Base-by-base conservation (phyloP, 1,140 invertebrate species). In the Oscheius sp. region DNA sequence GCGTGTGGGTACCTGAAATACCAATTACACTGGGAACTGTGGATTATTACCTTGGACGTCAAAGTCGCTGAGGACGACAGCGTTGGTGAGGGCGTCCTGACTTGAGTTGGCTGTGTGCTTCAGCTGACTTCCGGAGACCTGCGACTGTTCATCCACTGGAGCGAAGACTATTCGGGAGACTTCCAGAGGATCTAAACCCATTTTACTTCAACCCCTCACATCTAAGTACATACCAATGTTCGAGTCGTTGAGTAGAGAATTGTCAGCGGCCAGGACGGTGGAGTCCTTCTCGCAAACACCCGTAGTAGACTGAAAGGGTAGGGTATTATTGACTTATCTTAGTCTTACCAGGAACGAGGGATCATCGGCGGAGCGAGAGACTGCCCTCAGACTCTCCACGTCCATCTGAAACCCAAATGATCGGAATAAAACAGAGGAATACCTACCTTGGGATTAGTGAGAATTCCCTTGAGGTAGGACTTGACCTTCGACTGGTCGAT, bases 401-500 rank as follows among this genome's bases (percentile, higher is more conserved):
- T 55, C 49, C 7, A 55, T 7, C 49, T 55, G 23, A 13, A 55
- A 42, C 7, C 7, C 38, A 55, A 20, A 4, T 23, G 49, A 26
- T 15, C 49, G 15, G 23, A 7, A n/a, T 10, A 42, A 42, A 42
- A n/a, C 7, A 42, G n/a, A 42, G 38, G n/a, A 42, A 42, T 10
- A 42, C 38, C n/a, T 7, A 55, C 49, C 49, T 20, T 55, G 15
- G 7, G 7, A 55, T 55, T 55, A 20, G 49, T 55, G 49, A 55
- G 49, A 55, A 55, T 55, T 15, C 28, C 28, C 49, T 55, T 55
- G 7, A 55, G 49, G 28, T 55, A 55, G 4, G 7, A 7, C 28
- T 55, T 55, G 15, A 55, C 49, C 28, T 55, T 55, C 4, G 49
- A 55, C 49, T 55, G 49, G 28, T 55, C 49, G 23, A 55, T 55